Evolutionary conservation across 2,113 vertebrate genomes (phyloP).

Genomic region (Sinocyclocheilus maitianheensis): DNA sequence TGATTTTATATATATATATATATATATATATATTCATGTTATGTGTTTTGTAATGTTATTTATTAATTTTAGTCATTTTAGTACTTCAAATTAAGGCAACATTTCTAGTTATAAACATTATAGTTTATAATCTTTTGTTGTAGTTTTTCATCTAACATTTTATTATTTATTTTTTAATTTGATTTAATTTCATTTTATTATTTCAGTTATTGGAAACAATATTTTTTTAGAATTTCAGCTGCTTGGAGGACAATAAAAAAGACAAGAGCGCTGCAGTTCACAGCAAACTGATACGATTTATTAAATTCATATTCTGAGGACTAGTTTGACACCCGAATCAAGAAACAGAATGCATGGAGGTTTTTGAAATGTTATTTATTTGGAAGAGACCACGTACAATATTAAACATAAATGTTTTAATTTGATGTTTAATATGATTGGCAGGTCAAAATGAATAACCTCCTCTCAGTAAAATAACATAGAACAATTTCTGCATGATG

Average conservation of each 20-base stretch:
- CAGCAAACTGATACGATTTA: slow-evolving; percentile 29
- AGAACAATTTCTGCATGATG: too few relatives aligned
- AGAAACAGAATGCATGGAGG: not conserved
- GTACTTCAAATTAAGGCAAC: too few relatives aligned
- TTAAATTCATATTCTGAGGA: not conserved
- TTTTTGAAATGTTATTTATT: not conserved
- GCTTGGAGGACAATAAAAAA: slow-evolving; percentile 2
- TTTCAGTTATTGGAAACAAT: not conserved
- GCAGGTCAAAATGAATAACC: too few relatives aligned
- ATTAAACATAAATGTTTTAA: too few relatives aligned
- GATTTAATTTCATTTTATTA: not conserved
- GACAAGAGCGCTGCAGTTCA: not conserved
- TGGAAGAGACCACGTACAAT: not conserved
- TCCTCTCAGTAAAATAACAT: too few relatives aligned
- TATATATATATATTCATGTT: too few relatives aligned
- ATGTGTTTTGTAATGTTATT: too few relatives aligned
- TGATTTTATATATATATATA: slow-evolving; percentile 12
- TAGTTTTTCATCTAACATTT: too few relatives aligned
- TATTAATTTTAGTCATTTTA: too few relatives aligned
- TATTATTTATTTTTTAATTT: not conserved
- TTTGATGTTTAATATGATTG: too few relatives aligned
- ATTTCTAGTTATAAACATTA: too few relatives aligned
- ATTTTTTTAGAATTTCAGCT: slow-evolving; percentile 21
- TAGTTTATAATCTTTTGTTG: too few relatives aligned
- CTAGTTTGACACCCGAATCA: not conserved